Evolutionary conservation across 1,140 invertebrate genomes (phyloP), one percentile per base, ranked within the genome.

Genomic region (Pomacea maculata): DNA sequence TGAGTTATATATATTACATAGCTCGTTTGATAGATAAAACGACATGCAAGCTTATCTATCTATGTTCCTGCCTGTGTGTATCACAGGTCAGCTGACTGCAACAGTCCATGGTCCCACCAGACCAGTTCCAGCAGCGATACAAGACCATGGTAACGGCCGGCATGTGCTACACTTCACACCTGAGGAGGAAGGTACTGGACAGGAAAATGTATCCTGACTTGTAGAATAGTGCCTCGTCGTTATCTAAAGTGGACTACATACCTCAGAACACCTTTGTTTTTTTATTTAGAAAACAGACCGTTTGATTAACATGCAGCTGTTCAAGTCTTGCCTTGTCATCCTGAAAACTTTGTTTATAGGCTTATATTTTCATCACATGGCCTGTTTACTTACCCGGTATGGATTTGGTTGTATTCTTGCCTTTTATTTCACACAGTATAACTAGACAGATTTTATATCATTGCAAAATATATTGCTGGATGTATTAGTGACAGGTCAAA

Each of bases 101-200:
- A 67, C 25, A 77, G 75, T 77, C 19, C 75, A 52, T 19, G 75
- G 75, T 19, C 75, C 75, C 25, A 77, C 63, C 19, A 14, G 54
- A 29, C 45, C 15, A 8, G 34, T 77, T 21, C 75, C 75, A 45
- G 29, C 61, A 11, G 11, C 25, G 11, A 34, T 77, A 52, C 61
- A 77, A 57, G 75, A 77, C 64, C 64, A 21, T 67, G 63, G 75
- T 4, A 61, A 77, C 63, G 75, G 75, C 6, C 64, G 65, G 45
- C 75, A 57, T 15, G 75, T 77, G 11, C 25, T 77, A 14, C 65
- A 15, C 75, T 77, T 77, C 63, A 77, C 75, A 52, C 75, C 75
- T 2, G 63, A 77, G 54, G 75, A 77, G 29, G 75, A 77, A 77
- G 75, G 75, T 77, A 15, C 0, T n/a, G 45, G 34, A 45, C 34